Evolutionary conservation across 2,797 vertebrate species (phyloP), one percentile per base, ranked within the genome.

Genomic region (Tokudaia tokunoshimensis): DNA sequence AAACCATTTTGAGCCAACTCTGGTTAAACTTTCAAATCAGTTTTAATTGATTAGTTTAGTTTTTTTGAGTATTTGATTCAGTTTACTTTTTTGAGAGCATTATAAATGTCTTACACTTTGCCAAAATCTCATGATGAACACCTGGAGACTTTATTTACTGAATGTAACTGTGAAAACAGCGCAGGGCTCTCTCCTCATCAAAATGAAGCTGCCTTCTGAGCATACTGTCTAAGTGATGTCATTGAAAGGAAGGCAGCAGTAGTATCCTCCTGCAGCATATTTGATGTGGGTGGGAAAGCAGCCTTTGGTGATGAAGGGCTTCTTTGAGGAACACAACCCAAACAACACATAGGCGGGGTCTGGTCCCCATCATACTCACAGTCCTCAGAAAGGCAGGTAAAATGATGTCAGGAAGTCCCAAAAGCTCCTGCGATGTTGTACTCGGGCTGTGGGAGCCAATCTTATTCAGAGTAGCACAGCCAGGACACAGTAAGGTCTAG

Each of bases 11-110:
- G 44, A 76, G 61, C 52, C 47, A 88, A 74, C 19, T 59, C 75
- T 94, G n/a, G 59, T 93, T 61, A 78, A 80, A 13, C 5, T 92
- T 84, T 80, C 17, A 93, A 94, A 96, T 90, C 44, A 26, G 20
- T 84, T 96, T 96, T 84, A 83, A 92, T 92, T 74, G 72, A 61
- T 82, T 52, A 37, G 20, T 52, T 52, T 93, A 63, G 82, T 82
- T 82, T 59, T 95, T 72, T 37, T 34, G 31, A 37, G 37, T 72
- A 37, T 72, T 72, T 72, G 34, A 37, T 72, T 72, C 19, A 70
- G 67, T 12, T 70, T n/a, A 70, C 67, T n/a, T 70, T n/a, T 70
- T 24, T 85, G 83, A 67, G 78, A 88, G 11, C 41, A 47, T 67
- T 95, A 4, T 34, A 94, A 90, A 81, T 63, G 50, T 81, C 59